Base-by-base conservation (phyloP, 1,140 invertebrate genomes). In the Steinernema khuongi region DNA sequence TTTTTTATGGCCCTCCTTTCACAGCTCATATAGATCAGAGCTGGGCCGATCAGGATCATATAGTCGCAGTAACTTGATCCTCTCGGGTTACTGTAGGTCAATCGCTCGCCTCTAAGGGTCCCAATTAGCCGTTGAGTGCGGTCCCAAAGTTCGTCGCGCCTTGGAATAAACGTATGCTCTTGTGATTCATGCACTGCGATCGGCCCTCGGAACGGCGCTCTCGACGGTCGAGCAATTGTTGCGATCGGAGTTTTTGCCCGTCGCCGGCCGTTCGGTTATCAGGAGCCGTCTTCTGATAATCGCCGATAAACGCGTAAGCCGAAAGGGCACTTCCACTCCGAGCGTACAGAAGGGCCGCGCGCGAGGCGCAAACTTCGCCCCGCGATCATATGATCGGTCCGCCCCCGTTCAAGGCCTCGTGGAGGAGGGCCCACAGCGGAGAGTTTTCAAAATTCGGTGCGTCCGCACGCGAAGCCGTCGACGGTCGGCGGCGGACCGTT, bases 161-260 rank as follows among this genome's bases (percentile, higher is more conserved):
- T 60, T 22, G 11, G 50, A 60, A 60, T 60, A n/a, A 60, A 60
- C 26, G 50, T 60, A 60, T 60, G 14, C 50, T 60, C 26, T 60
- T 60, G 50, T 60, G 50, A 60, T 17, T 60, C 50, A 60, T 2
- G n/a, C n/a, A n/a, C 19, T 26, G 7, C 4, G 22, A 22, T 7
- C 36, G 7, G n/a, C 22, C 50, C 22, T 60, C 50, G 4, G 26
- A 60, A 26, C 11, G 7, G 7, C 50, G 36, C 36, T 41, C 36
- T n/a, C 36, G 36, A 41, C 36, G 36, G 7, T 41, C 36, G 7
- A n/a, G 36, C 36, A 60, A 60, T 60, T 60, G 50, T 60, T 60
- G 50, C 50, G 50, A 60, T 60, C 19, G 14, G 11, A 60, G 14
- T 60, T 60, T 60, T 60, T 60, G 14, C 19, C 22, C 50, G 26